These are phyloP conservation scores for Echiichthys vipera DNA, from an alignment of 2,797 vertebrate species.

Conservation along the genomic window DNA sequence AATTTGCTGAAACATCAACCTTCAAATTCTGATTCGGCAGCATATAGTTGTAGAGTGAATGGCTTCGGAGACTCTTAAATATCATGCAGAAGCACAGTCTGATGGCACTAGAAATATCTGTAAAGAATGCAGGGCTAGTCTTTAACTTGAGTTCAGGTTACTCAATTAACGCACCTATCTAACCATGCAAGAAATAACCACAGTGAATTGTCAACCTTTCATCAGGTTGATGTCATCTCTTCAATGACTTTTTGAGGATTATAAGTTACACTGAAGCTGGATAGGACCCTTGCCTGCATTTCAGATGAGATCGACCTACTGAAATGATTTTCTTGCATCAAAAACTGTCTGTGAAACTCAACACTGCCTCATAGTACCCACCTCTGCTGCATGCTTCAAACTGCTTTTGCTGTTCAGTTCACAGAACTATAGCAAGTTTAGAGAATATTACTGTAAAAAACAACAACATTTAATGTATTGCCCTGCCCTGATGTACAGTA, in stretches of 20 bases:
- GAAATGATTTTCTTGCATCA: constrained; percentile 48
- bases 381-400: constrained; percentile 25
- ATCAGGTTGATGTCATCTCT: neutral
- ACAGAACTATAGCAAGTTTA: neutral
- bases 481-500: neutral
- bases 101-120: neutral
- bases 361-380: constrained; percentile 36
- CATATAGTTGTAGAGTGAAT: neutral
- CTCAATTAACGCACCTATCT: neutral
- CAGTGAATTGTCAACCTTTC: neutral
- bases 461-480: neutral
- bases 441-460: neutral
- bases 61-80: neutral
- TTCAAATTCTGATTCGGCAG: neutral
- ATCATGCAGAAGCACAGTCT: neutral
- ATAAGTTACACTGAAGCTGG: neutral
- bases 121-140: neutral
- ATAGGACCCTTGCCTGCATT: constrained; percentile 1
- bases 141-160: neutral
- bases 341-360: constrained; percentile 29
- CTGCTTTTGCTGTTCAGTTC: constrained; percentile 1
- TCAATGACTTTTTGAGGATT: neutral
- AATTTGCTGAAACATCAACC: too few species aligned
- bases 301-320: constrained; percentile 41
- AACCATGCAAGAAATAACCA: neutral